Conservation (phyloP, 2,888 invertebrate species). For the Saturnia pavonia region DNA sequence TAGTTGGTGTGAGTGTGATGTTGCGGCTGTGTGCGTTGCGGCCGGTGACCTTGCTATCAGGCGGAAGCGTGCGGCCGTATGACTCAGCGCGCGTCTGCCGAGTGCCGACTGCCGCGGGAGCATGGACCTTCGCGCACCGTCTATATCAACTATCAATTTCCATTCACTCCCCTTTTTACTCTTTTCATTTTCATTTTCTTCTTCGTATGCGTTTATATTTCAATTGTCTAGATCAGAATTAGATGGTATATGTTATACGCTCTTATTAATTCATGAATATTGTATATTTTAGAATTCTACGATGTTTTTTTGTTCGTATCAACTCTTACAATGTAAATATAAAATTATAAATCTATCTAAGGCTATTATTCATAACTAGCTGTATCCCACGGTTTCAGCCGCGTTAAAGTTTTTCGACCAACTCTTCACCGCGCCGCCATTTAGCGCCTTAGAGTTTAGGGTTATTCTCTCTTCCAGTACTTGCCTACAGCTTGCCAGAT, state of each 20-base stretch:
- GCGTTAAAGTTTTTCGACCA: no score
- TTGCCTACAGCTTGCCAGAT: no score
- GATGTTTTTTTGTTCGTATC: no score
- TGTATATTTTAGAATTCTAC: not conserved
- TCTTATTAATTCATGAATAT: not conserved
- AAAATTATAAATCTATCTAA: not conserved
- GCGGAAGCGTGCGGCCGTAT: slow-evolving; percentile 77
- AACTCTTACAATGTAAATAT: no score
- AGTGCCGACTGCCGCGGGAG: slow-evolving; percentile 50
- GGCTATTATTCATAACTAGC: not conserved
- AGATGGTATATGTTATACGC: no score
- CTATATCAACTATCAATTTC: slow-evolving; percentile 22
- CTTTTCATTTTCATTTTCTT: slow-evolving; percentile 14
- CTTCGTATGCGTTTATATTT: not conserved
- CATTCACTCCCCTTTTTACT: slow-evolving; percentile 31
- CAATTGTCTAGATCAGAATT: not conserved
- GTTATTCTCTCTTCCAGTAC: no score
- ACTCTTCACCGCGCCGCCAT: no score
- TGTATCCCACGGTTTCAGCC: no score
- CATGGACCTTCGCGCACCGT: slow-evolving; percentile 66
- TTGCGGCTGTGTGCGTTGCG: slow-evolving; percentile 57
- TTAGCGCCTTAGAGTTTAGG: no score
- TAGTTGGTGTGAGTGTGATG: slow-evolving; percentile 42
- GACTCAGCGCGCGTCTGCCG: slow-evolving; percentile 74
- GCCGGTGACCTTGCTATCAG: slow-evolving; percentile 82